Conservation (phyloP, 1,140 invertebrate genomes). For the Whitmania pigra region DNA sequence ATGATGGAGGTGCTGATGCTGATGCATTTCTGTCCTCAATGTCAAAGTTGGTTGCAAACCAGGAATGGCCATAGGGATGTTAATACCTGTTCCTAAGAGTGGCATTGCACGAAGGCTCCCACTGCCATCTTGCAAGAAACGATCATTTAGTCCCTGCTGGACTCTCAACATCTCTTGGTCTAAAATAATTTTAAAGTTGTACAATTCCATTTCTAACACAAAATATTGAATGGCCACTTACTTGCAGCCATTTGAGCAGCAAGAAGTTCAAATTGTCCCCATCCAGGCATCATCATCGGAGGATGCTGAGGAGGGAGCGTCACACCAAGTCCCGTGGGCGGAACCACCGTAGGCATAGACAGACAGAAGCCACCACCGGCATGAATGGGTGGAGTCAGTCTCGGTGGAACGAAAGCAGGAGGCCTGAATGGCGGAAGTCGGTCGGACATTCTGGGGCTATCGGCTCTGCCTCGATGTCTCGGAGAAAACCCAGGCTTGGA, state of each 20-base stretch:
- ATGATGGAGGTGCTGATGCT: conserved; percentile 12
- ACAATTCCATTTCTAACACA: not conserved
- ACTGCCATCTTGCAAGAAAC: conserved; percentile 8
- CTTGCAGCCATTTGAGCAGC: conserved; percentile 13
- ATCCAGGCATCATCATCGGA: conserved; percentile 8
- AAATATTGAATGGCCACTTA: not conserved
- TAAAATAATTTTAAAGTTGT: not conserved
- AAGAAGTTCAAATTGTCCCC: conserved; percentile 11
- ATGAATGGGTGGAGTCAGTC: not conserved
- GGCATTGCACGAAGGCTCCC: not conserved
- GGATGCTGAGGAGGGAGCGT: conserved; percentile 1
- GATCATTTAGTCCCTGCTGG: conserved; percentile 5
- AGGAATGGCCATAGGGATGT: conserved; percentile 6
- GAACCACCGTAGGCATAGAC: not conserved
- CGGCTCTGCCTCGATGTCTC: not conserved
- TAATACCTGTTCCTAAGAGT: not conserved
- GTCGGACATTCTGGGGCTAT: not conserved
- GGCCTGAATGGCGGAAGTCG: conserved; percentile 9
- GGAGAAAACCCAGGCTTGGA: not conserved
- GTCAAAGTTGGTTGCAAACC: conserved; percentile 6
- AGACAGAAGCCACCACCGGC: not conserved
- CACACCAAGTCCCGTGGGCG: not conserved
- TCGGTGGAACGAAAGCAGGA: conserved; percentile 1
- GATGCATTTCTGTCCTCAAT: conserved; percentile 2
- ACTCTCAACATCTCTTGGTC: conserved; percentile 11